Base-by-base conservation (phyloP, 2,888 invertebrate genomes). In the Cataglyphis rosenhaueri region DNA sequence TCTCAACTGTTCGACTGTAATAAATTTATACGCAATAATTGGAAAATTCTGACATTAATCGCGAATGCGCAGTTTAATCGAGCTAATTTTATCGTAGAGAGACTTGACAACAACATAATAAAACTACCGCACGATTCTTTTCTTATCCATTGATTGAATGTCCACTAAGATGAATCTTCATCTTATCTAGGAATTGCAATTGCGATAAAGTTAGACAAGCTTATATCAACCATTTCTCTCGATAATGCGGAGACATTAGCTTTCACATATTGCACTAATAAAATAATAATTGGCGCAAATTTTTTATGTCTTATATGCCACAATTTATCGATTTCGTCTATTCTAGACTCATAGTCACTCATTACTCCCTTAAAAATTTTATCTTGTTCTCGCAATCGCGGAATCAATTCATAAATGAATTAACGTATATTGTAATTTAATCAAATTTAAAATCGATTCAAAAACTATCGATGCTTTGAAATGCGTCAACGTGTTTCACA, bases 1-100 rank as follows among this genome's bases (percentile, higher is more conserved):
- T 86, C 95, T 93, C 18, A 96, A 91, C 79, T 95, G 94, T 91
- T 96, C 96, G 92, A 93, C 97, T 97, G 52, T 29, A 86, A 86
- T 44, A 52, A 21, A 57, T 61, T 8, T 70, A 57, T 64, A 32
- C 18, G 3, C 8, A n/a, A 32, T 5, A 44, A 41, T 66, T 32
- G 3, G 18, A 52, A n/a, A 57, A 32, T 55, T 25, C 6, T 12
- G 25, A 29, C 12, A 12, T 55, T 38, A 25, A 32, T 64, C 8
- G 18, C n/a, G 55, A 25, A 66, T 0, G n/a, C 44, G 32, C 18
- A 35, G 8, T 65, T 65, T 8, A 38, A 55, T 21, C 25, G 0
- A 41, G 25, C 6, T 12, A 55, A 76, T 76, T 38, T 76, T 38
- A 21, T 10, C 29, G 5, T 38, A 21, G 41, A 29, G 10, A 64